Evolutionary conservation across 2,888 invertebrate species (phyloP).

Genomic region (Lepidocyrtinus sp.): DNA sequence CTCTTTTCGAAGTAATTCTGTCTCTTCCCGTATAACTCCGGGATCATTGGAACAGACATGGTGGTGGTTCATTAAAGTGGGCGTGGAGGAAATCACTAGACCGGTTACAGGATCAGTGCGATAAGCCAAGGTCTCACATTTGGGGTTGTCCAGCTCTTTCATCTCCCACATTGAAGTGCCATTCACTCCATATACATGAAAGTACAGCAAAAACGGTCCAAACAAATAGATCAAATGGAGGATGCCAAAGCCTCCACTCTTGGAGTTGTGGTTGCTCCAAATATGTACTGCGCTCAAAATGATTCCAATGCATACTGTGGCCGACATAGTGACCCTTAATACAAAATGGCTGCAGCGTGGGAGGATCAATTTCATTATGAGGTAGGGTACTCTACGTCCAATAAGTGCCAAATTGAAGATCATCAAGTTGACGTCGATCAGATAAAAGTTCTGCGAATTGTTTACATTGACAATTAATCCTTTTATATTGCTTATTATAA

Average conservation of each 20-base stretch:
- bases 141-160: conserved; percentile 61
- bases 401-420: conserved; percentile 87
- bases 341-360: conserved; percentile 73
- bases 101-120: conserved; percentile 31
- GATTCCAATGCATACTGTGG: conserved; percentile 57
- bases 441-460: conserved; percentile 94
- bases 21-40: conserved; percentile 78
- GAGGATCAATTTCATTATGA: conserved; percentile 75
- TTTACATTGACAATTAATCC: conserved; percentile 48
- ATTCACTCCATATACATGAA: conserved; percentile 64
- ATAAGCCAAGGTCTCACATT: conserved; percentile 37
- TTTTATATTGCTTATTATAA: no score
- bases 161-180: conserved; percentile 62
- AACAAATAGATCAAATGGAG: conserved; percentile 65
- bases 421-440: conserved; percentile 91
- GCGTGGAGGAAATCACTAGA: no score
- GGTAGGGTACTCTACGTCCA: conserved; percentile 84
- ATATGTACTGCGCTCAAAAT: conserved; percentile 56
- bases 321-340: conserved; percentile 60
- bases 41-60: conserved; percentile 67
- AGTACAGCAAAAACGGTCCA: conserved; percentile 65
- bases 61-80: no score
- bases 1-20: conserved; percentile 86
- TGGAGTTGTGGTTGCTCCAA: conserved; percentile 55
- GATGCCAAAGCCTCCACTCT: conserved; percentile 36